These are phyloP conservation scores for Irena cyanogastra DNA, from an alignment of 2,113 vertebrate species.

Conservation along the genomic window DNA sequence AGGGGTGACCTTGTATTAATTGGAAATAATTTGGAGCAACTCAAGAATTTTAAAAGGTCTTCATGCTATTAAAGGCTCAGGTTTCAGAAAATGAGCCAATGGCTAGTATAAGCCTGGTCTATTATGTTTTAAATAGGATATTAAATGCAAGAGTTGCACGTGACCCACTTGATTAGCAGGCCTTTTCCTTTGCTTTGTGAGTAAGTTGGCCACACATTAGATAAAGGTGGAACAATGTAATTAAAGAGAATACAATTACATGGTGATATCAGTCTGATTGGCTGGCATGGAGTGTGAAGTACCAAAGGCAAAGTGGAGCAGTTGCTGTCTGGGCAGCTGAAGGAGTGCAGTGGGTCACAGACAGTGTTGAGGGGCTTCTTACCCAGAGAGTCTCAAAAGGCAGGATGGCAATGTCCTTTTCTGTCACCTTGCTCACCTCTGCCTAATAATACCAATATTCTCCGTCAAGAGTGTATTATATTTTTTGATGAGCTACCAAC, in stretches of 20 bases:
- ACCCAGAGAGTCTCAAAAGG: background rate
- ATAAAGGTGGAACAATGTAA: constrained; percentile 52
- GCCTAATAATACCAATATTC: background rate
- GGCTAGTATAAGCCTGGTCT: constrained; percentile 55
- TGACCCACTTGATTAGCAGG: constrained; percentile 56
- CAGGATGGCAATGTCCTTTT: background rate
- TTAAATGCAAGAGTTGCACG: constrained; percentile 43
- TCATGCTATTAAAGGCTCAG: constrained; percentile 73
- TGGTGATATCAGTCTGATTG: background rate
- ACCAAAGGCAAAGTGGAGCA: background rate
- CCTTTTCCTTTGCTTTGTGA: constrained; percentile 42
- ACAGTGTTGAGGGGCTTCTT: background rate
- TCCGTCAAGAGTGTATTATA: background rate
- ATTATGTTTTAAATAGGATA: constrained; percentile 36
- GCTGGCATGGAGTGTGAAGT: rapidly evolving
- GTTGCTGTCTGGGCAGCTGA: background rate
- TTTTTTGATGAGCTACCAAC: background rate
- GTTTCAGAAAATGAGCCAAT: constrained; percentile 77
- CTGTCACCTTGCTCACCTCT: background rate
- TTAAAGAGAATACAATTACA: constrained; percentile 70
- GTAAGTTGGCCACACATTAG: constrained; percentile 42
- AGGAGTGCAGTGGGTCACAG: background rate
- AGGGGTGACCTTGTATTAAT: constrained; percentile 91
- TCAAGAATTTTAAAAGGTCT: constrained; percentile 76
- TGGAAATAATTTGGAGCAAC: constrained; percentile 92